Conservation (phyloP, 2,113 vertebrate species). For the Atlantisia rogersi region DNA sequence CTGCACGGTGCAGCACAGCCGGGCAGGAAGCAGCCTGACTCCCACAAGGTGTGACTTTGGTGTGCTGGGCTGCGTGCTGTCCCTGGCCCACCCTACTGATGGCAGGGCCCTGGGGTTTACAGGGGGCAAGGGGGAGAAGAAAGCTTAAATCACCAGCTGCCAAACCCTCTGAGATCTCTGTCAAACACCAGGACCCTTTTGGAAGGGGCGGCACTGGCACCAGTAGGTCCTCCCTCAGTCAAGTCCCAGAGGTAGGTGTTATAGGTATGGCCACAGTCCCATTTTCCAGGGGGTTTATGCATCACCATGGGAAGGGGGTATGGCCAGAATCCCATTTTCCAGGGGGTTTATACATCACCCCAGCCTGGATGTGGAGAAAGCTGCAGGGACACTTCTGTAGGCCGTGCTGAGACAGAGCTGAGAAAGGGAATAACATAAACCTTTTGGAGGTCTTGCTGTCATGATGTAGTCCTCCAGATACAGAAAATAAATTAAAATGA, state of each 20-base stretch:
- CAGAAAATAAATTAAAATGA: neutral
- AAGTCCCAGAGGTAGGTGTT: accelerated
- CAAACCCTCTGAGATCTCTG: neutral
- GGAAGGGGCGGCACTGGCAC: accelerated
- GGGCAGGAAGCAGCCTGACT: neutral
- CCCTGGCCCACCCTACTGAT: neutral
- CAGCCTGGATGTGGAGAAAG: neutral
- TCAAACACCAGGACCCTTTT: neutral
- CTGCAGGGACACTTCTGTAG: neutral
- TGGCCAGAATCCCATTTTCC: accelerated
- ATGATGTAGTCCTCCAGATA: no score
- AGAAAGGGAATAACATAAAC: neutral
- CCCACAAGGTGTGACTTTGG: neutral
- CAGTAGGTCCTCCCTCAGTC: neutral
- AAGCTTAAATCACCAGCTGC: neutral
- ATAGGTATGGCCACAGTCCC: accelerated
- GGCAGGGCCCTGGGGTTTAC: neutral
- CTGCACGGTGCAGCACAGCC: neutral
- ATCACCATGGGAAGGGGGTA: neutral
- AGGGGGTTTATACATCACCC: accelerated
- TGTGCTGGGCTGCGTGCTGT: accelerated
- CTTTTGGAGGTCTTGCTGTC: neutral
- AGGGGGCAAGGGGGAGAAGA: neutral
- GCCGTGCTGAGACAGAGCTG: neutral
- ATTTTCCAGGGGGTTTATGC: accelerated